These are phyloP conservation scores for Drosophila planitibia DNA, from an alignment of 2,888 invertebrate species.

Conservation along the genomic window DNA sequence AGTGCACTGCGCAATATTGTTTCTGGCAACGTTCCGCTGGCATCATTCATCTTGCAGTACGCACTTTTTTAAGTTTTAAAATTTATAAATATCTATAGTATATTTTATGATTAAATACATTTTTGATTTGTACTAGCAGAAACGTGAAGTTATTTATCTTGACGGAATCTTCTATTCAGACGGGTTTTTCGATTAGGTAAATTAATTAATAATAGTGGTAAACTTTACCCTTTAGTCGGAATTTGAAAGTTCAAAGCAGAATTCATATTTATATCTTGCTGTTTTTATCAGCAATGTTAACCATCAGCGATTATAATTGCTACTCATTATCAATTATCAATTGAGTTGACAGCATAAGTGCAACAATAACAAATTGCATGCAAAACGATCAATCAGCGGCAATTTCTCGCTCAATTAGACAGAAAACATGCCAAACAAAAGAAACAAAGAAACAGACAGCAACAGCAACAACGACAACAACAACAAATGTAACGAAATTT, in stretches of 20 bases:
- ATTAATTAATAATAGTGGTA: background rate
- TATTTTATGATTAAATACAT: background rate
- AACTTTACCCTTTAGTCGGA: background rate
- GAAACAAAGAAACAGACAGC: constrained; percentile 40
- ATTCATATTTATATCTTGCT: background rate
- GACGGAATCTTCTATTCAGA: background rate
- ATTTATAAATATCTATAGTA: background rate
- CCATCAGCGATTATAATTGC: background rate
- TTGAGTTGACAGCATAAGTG: constrained; percentile 31
- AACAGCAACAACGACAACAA: constrained; percentile 9
- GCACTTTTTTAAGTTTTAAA: constrained; percentile 1
- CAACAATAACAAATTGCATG: constrained; percentile 69
- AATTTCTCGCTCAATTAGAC: constrained; percentile 85
- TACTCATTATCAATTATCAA: constrained; percentile 19
- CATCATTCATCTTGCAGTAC: constrained; percentile 17
- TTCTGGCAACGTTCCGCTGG: constrained; percentile 20
- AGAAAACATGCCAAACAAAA: constrained; percentile 74
- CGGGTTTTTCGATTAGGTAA: background rate
- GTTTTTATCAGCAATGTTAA: background rate
- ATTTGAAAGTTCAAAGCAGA: background rate
- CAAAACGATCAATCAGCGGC: constrained; percentile 84
- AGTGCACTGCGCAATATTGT: constrained; percentile 13
- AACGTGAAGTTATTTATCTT: background rate
- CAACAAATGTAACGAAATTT: constrained; percentile 61
- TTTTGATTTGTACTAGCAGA: background rate